Evolutionary conservation across 2,888 invertebrate species (phyloP), one percentile per base, ranked within the genome.

Genomic region (Limnephilus auricula): DNA sequence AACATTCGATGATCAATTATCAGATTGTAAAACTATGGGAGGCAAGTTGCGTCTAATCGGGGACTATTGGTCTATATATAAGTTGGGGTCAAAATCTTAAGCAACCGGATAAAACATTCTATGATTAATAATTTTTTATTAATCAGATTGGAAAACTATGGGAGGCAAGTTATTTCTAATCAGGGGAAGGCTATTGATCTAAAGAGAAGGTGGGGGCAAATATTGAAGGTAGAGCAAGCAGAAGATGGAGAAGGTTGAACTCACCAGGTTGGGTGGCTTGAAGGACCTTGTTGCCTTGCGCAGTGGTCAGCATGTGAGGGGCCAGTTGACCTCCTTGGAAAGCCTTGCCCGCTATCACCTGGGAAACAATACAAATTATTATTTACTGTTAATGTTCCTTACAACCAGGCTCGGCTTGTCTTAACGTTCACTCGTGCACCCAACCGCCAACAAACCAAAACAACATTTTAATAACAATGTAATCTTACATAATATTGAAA

Each of bases 271-370:
- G 96, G 93, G 97, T 96, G 37, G 95, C 95, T 94, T 97, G 97
- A 2, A 98, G 94, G 93, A 98, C 97, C 94, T 97, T 97, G 94
- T 98, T 98, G 91, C 97, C 97, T 94, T 97, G 97, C 0, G 97
- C 96, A 0, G 98, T 97, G 15, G 92, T 90, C 12, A 98, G 95
- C 98, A 98, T 98, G 94, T 98, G 98, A 0, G 98, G 98, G 3
- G 97, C 96, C 89, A 97, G 95, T 93, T 97, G 97, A 93, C 97
- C 97, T 85, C 98, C 97, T 94, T 98, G 98, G 94, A 98, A 98
- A 5, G 98, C 97, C 94, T 98, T 98, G 40, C 98, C 97, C 12
- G 98, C 97, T 93, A 98, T 98, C 91, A 98, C 98, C 97, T 98
- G 95, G 5, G 45, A 40, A 31, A 89, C 85, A 30, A 45, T 31